Evolutionary conservation across 2,888 invertebrate species (phyloP), one percentile per base, ranked within the genome.

Genomic region (Himalopsyche japonica): DNA sequence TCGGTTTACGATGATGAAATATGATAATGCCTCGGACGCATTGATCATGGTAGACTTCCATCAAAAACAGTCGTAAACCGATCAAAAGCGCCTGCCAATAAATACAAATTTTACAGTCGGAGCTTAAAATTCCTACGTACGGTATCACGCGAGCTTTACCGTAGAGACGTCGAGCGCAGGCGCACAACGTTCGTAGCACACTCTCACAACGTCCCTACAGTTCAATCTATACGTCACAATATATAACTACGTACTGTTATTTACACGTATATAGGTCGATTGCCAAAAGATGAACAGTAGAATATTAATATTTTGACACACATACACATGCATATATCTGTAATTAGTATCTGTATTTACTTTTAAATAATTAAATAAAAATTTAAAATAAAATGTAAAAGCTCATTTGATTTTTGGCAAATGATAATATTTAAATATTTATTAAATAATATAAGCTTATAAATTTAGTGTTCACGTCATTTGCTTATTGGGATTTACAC

Each of bases 191-290:
- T 57, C 20, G 80, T 37, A 57, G 64, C 80, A 57, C 80, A 57
- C 64, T 57, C 34, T 15, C 34, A 57, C 48, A 49, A 34, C 34
- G 24, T 37, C 34, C 37, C 76, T 34, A 70, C 24, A 37, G 70
- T 70, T 43, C 81, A 81, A 76, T 81, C 70, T 81, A 70, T 81
- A 81, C 76, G 81, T 81, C 81, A 81, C 81, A 57, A 24, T 24
- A 20, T 24, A 76, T 43, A 70, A 70, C 30, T 81, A 43, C 81
- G 37, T 70, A 81, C 15, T 37, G 43, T 24, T 70, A 76, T 30
- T 43, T 20, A 81, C 43, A 34, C 64, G 43, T 43, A 76, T 70
- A 80, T 34, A 15, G 10, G 18, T 8, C 20, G 57, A 20, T 24
- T 57, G 20, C 20, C 10, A 10, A 24, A 57, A 10, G 57, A 24